Base-by-base conservation (phyloP, 1,140 invertebrate species). In the Teleopsis dalmanni region DNA sequence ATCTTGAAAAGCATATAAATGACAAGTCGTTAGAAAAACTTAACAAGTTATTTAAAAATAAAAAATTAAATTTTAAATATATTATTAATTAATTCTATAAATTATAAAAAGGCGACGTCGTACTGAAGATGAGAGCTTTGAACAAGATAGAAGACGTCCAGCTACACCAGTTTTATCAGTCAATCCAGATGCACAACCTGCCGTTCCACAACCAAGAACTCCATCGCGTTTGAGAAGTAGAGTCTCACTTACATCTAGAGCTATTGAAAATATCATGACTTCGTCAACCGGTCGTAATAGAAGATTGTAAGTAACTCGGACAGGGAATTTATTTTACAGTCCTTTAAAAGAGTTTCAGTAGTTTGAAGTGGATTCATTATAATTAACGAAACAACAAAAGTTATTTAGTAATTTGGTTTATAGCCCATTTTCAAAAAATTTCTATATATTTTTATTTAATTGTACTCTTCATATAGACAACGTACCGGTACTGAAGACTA, bases 401-500 rank as follows among this genome's bases (percentile, higher is more conserved):
- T 14, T 27, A 19, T 26, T 18, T 43, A 22, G n/a, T 7, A 47
- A 33, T 25, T 47, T 21, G 25, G 2, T 45, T 33, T 22, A 35
- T 34, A 25, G 13, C 27, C 27, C 27, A 7, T 8, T 31, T 13
- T 31, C 7, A 6, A 23, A 4, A 25, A 4, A 23, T 25, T 40
- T 25, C 5, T 13, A 23, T 6, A 41, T 40, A 42, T 19, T 8
- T 41, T 18, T 22, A 7, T 33, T 35, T 26, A 14, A 6, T 23
- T 3, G 5, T 10, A 8, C 3, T 37, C 22, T 19, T 19, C 10
- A 23, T 27, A 21, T 40, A 67, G 64, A 22, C 59, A 62, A 56
- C 61, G 64, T 23, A 48, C 53, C 44, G 64, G 58, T 51, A 66
- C 64, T 47, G 61, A 67, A 41, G 64, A 67, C 9, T 67, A 53